Percentiles rank a stretch among this genome's conserved stretches.
Evolutionary conservation across 2,797 vertebrate genomes (phyloP).

Genomic region (Poliocrania exsul): DNA sequence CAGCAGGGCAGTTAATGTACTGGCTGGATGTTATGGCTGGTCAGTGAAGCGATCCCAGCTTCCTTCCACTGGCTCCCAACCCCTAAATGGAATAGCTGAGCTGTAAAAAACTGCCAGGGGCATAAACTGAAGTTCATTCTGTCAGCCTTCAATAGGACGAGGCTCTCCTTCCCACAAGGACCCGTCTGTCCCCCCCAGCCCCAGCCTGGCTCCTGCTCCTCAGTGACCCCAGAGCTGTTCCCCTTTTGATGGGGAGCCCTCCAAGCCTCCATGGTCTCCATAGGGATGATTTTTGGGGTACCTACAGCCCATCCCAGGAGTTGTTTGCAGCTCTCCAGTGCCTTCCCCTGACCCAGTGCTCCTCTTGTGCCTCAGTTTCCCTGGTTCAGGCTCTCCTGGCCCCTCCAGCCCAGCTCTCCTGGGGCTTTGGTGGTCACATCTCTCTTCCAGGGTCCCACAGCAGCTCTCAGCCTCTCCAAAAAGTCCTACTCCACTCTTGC

Average conservation of each 20-base stretch:
- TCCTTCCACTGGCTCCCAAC: conserved; percentile 65
- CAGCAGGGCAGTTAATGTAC: conserved; percentile 76
- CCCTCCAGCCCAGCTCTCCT: background rate
- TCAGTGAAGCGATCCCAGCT: conserved; percentile 74
- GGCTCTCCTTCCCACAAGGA: conserved; percentile 28
- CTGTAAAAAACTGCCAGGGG: conserved; percentile 70
- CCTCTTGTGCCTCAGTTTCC: background rate
- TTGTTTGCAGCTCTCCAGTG: background rate
- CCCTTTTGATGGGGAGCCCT: background rate
- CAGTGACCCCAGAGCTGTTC: background rate
- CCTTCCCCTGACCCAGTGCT: background rate
- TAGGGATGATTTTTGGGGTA: background rate
- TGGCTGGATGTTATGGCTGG: conserved; percentile 73
- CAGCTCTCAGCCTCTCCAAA: background rate
- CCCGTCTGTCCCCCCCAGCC: background rate
- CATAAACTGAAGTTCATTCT: conserved; percentile 64
- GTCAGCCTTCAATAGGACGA: conserved; percentile 44
- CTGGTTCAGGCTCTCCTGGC: background rate
- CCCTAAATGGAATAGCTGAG: conserved; percentile 73
- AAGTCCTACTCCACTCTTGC: background rate
- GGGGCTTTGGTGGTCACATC: background rate
- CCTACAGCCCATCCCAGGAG: background rate
- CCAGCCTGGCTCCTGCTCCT: background rate
- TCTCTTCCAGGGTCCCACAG: background rate
- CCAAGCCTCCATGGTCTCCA: background rate